Evolutionary conservation across 53 echinoderm and acorn worm genomes (phyloP), one percentile per base, ranked within the genome.

Genomic region (Patiria pectinifera): DNA sequence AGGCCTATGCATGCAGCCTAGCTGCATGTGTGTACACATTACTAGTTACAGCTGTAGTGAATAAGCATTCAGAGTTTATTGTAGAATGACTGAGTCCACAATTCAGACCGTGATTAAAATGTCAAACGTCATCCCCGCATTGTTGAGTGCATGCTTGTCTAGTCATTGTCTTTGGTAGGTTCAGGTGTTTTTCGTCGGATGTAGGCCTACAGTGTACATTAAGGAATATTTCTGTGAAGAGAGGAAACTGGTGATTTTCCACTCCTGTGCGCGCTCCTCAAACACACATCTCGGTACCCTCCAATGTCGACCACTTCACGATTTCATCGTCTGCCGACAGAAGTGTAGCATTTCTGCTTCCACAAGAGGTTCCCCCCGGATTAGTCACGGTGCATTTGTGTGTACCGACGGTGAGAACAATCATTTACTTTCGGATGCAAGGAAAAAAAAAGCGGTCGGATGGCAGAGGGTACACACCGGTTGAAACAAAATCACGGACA

Each of bases 391-490:
- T 48, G 77, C 6, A 26, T 59, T 78, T 43, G 59, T 87, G 87
- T 78, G 87, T 87, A 78, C 86, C 47, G 43, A 71, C 74, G 12
- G 72, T 49, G 86, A 71, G 87, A 78, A 76, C 60, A 87, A 87
- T 87, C 87, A 87, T 87, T 87, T 87, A 77, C 87, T 76, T 72
- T 78, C 48, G 72, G 86, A 86, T 86, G 71, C 63, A 6, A 8
- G 53, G 53, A 58, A 48, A 74, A 71, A 35, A 35, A 74, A 86
- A 74, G 86, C 49, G 75, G 86, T 75, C 49, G 18, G 61, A 59
- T 78, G 62, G 87, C 87, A 48, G 22, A 7, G 77, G 87, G 78
- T 87, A 87, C 87, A 87, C 87, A 87, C 59, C 12, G 62, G 87
- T 59, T 87, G 87, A 78, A 87, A 77, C 87, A 87, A 60, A 87